phyloP scores from a whole-genome alignment of 2,888 invertebrate species.

The Portevinia maculata region DNA sequence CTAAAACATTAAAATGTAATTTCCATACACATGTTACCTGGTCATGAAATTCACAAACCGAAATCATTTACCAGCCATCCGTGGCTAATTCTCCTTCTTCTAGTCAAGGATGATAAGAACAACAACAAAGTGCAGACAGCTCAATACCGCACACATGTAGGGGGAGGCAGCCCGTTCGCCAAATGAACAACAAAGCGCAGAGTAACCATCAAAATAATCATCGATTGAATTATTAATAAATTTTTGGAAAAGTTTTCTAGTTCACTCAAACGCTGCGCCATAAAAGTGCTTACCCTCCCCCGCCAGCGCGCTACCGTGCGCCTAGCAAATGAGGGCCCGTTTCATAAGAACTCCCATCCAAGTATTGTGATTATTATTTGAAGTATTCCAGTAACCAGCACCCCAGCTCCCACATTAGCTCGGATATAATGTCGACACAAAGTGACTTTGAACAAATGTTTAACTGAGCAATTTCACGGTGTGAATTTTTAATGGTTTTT shows the following conservation, averaged over 20 bases:
- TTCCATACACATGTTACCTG: conserved; percentile 72
- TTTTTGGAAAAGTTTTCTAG: conserved; percentile 71
- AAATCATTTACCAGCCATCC: conserved; percentile 71
- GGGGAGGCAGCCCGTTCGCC: neutral
- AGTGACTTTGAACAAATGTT: conserved; percentile 72
- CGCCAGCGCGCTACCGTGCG: no score
- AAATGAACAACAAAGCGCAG: conserved; percentile 72
- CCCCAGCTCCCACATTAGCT: neutral
- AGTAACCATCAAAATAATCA: conserved; percentile 74
- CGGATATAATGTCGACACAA: conserved; percentile 36
- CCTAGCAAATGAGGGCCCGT: conserved; percentile 26
- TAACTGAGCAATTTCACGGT: conserved; percentile 72
- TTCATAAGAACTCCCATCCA: conserved; percentile 9
- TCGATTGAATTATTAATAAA: conserved; percentile 74
- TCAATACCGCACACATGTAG: conserved; percentile 7
- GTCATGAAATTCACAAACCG: conserved; percentile 68
- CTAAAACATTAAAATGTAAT: conserved; percentile 72
- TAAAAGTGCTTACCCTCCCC: conserved; percentile 36
- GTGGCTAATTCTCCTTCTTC: conserved; percentile 55
- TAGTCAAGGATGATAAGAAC: no score
- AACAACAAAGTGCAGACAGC: conserved; percentile 51
- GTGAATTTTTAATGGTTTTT: conserved; percentile 67
- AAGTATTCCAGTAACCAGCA: conserved; percentile 27
- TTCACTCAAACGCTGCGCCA: conserved; percentile 40
- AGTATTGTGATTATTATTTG: conserved; percentile 65